Conservation (phyloP, 1,140 invertebrate species). For the Drosophila funebris region DNA sequence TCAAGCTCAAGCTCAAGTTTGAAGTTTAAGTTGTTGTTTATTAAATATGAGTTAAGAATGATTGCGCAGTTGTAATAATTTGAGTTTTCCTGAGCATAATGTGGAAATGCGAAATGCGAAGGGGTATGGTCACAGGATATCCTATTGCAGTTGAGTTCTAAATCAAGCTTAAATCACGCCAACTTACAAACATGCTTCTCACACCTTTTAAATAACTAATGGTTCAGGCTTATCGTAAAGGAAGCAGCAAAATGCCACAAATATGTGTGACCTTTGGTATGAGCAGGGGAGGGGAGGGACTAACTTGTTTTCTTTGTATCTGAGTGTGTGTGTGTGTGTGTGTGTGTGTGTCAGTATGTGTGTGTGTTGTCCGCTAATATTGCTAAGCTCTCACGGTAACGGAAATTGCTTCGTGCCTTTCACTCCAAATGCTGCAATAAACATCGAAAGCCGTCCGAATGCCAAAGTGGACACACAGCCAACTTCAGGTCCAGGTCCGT, state of each 20-base stretch:
- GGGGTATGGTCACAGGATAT: slow-evolving; percentile 16
- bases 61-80: background rate
- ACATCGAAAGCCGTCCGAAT: slow-evolving; percentile 79
- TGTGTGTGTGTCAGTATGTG: background rate
- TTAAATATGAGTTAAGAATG: slow-evolving; percentile 1
- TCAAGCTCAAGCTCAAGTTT: background rate
- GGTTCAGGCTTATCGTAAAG: slow-evolving; percentile 42
- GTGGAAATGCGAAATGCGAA: background rate
- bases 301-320: background rate
- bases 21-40: background rate
- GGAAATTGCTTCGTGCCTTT: slow-evolving; percentile 80
- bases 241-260: slow-evolving; percentile 54
- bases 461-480: slow-evolving; percentile 56
- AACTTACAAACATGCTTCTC: slow-evolving; percentile 41
- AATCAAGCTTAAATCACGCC: slow-evolving; percentile 54
- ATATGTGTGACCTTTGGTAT: slow-evolving; percentile 45
- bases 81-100: background rate
- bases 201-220: slow-evolving; percentile 43
- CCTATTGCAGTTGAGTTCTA: slow-evolving; percentile 19
- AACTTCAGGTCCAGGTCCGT: slow-evolving; percentile 15
- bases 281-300: background rate
- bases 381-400: slow-evolving; percentile 77
- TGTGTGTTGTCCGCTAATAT: slow-evolving; percentile 62
- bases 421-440: slow-evolving; percentile 78
- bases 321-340: background rate